phyloP scores from a whole-genome alignment of 1,140 invertebrate genomes.

The Achatina immaculata region DNA sequence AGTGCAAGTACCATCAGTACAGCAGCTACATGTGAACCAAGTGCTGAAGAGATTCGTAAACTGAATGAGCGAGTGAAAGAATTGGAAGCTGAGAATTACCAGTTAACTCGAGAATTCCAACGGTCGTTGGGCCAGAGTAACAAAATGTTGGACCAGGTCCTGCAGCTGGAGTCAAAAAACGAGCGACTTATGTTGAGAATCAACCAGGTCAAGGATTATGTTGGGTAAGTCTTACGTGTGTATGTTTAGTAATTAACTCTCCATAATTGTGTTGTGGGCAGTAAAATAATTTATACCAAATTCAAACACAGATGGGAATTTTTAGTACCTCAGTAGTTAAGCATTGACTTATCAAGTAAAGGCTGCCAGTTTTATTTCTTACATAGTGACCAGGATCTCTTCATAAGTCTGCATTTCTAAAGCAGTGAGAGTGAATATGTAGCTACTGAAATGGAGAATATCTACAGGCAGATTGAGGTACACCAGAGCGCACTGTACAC shows the following conservation, averaged over 20 bases:
- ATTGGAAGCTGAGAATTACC: constrained; percentile 61
- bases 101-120: constrained; percentile 61
- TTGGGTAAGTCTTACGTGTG: constrained; percentile 31
- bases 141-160: constrained; percentile 59
- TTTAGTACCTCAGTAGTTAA: too few relatives aligned
- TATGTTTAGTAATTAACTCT: not conserved
- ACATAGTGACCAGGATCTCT: too few relatives aligned
- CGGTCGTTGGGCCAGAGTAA: constrained; percentile 60
- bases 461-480: too few relatives aligned
- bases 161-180: constrained; percentile 61
- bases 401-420: too few relatives aligned
- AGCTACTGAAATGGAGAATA: too few relatives aligned
- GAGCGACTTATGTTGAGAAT: constrained; percentile 59
- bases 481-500: too few relatives aligned
- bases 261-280: too few relatives aligned
- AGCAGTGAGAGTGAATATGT: too few relatives aligned
- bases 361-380: too few relatives aligned
- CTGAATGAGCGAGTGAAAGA: constrained; percentile 53
- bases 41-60: constrained; percentile 44
- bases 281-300: too few relatives aligned
- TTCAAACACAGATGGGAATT: too few relatives aligned
- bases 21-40: constrained; percentile 17
- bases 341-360: too few relatives aligned
- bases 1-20: not conserved
- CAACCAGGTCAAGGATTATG: constrained; percentile 37